These are phyloP conservation scores for Rhynchophorus ferrugineus DNA, from an alignment of 1,140 invertebrate species.

Conservation along the genomic window DNA sequence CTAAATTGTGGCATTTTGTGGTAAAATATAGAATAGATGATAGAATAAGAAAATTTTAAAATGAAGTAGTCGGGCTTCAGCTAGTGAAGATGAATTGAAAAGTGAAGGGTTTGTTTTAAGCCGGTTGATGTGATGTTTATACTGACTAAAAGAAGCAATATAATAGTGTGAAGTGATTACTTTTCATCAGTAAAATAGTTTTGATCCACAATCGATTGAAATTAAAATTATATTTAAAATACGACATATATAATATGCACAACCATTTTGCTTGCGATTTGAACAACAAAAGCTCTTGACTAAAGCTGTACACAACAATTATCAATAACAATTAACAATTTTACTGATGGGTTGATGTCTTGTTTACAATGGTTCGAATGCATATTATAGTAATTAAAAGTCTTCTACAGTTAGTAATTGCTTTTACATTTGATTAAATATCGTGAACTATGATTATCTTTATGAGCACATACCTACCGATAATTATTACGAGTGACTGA, in stretches of 20 bases:
- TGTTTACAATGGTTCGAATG: slow-evolving; percentile 37
- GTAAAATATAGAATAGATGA: no score
- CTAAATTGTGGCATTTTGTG: no score
- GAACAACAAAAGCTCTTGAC: slow-evolving; percentile 25
- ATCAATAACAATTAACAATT: slow-evolving; percentile 36
- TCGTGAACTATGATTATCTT: slow-evolving; percentile 9
- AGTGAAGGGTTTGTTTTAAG: no score
- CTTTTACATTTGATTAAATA: slow-evolving; percentile 19
- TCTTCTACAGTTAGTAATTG: slow-evolving; percentile 16
- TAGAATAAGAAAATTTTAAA: no score
- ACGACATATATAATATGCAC: slow-evolving; percentile 37
- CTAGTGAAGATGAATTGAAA: no score
- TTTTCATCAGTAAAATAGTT: no score
- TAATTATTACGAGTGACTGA: not conserved
- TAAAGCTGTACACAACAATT: slow-evolving; percentile 39
- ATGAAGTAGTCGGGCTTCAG: no score
- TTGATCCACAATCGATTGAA: no score
- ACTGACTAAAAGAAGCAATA: no score
- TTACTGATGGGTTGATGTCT: slow-evolving; percentile 21
- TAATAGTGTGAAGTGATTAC: no score
- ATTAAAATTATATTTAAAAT: slow-evolving; percentile 26
- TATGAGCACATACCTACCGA: not conserved
- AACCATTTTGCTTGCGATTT: slow-evolving; percentile 31
- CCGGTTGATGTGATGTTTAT: no score
- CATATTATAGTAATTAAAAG: slow-evolving; percentile 34